These are phyloP conservation scores for Micronycteris hirsuta DNA, from an alignment of 2,113 vertebrate genomes.

Conservation along the genomic window DNA sequence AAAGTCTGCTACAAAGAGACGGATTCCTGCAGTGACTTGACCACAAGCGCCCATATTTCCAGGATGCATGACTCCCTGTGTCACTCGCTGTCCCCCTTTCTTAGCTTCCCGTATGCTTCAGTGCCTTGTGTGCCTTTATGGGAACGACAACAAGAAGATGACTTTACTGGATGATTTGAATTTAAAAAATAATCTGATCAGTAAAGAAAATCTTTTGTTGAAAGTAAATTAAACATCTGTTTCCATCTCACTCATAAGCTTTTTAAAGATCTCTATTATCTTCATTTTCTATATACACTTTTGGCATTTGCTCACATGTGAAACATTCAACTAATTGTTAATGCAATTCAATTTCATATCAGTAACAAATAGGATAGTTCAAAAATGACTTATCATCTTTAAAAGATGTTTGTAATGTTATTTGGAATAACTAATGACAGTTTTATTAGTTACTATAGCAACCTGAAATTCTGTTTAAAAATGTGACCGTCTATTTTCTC, in stretches of 20 bases:
- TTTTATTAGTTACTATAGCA: constrained; percentile 58
- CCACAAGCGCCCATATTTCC: not conserved
- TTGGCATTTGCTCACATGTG: not conserved
- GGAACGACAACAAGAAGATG: constrained; percentile 9
- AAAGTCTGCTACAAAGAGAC: not conserved
- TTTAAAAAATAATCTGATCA: constrained; percentile 41
- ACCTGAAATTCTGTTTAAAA: constrained; percentile 29
- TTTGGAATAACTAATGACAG: constrained; percentile 40
- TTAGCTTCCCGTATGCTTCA: constrained; percentile 32
- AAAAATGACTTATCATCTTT: constrained; percentile 49
- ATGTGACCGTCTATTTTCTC: constrained; percentile 33
- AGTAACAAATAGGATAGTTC: constrained; percentile 25
- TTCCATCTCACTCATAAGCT: not conserved
- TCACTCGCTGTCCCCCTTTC: not conserved
- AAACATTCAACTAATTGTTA: constrained; percentile 27
- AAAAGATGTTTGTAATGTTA: constrained; percentile 33
- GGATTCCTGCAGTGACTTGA: not conserved
- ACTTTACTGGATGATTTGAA: constrained; percentile 64
- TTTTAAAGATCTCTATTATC: not conserved
- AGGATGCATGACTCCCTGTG: not conserved
- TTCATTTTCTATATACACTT: not conserved
- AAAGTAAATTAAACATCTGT: not conserved
- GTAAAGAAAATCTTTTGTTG: constrained; percentile 42
- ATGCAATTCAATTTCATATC: constrained; percentile 25
- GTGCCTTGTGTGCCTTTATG: not conserved